Conservation (phyloP, 1,140 invertebrate genomes). For the Drosophila bifasciata region DNA sequence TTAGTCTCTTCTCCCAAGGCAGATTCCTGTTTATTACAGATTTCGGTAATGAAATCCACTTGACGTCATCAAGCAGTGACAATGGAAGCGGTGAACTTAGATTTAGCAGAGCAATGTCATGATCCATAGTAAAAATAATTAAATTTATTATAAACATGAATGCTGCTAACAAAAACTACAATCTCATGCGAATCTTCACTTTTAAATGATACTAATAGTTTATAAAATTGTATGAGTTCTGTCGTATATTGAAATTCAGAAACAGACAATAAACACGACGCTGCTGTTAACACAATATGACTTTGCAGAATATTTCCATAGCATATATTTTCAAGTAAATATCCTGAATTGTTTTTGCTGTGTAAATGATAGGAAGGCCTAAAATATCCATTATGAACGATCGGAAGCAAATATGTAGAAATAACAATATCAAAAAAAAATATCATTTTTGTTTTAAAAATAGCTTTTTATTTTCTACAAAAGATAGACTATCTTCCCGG, state of each 20-base stretch:
- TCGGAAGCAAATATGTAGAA: constrained; percentile 11
- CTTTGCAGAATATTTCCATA: no score
- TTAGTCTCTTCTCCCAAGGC: no score
- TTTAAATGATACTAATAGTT: constrained; percentile 17
- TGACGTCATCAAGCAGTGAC: no score
- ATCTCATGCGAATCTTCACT: constrained; percentile 7
- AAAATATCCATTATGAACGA: constrained; percentile 15
- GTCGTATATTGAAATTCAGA: neutral
- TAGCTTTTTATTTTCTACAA: no score
- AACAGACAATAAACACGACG: no score
- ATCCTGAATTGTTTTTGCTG: constrained; percentile 11
- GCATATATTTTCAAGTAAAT: no score
- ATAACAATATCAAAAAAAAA: constrained; percentile 17
- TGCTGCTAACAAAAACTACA: constrained; percentile 14
- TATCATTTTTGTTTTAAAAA: constrained; percentile 24
- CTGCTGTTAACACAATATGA: no score
- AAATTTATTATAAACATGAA: constrained; percentile 16
- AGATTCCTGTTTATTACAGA: no score
- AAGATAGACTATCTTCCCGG: no score
- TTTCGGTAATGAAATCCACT: no score
- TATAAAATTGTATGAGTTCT: neutral
- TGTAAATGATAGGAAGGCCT: constrained; percentile 33
- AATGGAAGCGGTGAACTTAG: no score
- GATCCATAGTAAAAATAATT: constrained; percentile 16
- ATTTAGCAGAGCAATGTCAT: constrained; percentile 36